These are phyloP conservation scores for Betta splendens DNA, from an alignment of 2,797 vertebrate genomes.

Conservation along the genomic window DNA sequence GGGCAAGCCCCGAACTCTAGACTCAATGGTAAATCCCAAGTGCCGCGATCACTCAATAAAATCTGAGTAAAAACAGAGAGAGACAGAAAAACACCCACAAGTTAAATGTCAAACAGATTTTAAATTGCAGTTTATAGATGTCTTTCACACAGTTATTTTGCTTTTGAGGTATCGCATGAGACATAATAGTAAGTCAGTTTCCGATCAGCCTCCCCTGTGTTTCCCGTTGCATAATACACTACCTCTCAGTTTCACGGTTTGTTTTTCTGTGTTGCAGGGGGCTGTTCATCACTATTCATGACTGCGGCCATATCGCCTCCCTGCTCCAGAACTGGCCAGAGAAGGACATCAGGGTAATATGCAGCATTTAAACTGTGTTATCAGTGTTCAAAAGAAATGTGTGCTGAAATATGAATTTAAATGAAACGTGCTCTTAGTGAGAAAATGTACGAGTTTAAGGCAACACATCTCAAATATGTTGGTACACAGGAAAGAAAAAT, in stretches of 20 bases:
- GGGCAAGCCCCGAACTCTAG: slow-evolving; percentile 27
- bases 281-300: slow-evolving; percentile 95
- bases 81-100: slow-evolving; percentile 19
- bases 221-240: background rate
- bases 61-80: slow-evolving; percentile 31
- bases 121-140: slow-evolving; percentile 24
- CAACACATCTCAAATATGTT: no score
- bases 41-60: slow-evolving; percentile 50
- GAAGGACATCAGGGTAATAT: slow-evolving; percentile 86
- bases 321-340: slow-evolving; percentile 95
- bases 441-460: no score
- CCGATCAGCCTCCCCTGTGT: no score
- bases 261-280: slow-evolving; percentile 80
- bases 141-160: slow-evolving; percentile 25
- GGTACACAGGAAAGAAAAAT: no score
- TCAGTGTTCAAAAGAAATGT: no score
- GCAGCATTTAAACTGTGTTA: background rate
- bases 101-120: slow-evolving; percentile 41
- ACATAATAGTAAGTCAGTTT: no score
- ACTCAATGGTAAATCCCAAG: slow-evolving; percentile 45
- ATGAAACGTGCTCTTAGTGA: no score
- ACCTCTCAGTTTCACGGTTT: slow-evolving; percentile 3
- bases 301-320: slow-evolving; percentile 89
- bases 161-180: no score
- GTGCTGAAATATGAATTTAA: no score